These are phyloP conservation scores for Brenthis daphne DNA, from an alignment of 2,888 invertebrate species.

Conservation along the genomic window DNA sequence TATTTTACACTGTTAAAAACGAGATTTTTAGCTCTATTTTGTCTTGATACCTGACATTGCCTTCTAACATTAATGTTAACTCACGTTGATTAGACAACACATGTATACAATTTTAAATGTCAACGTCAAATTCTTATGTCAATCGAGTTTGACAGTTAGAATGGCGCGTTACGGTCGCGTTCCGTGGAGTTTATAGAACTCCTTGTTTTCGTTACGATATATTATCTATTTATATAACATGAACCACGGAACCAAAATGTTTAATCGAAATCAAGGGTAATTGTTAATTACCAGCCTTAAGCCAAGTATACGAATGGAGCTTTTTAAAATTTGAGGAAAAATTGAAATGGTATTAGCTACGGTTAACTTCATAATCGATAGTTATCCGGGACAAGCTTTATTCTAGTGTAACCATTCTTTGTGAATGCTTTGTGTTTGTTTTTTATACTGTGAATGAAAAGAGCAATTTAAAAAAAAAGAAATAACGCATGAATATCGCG, in stretches of 20 bases:
- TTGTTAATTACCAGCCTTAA: conserved; percentile 84
- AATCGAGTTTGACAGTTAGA: conserved; percentile 34
- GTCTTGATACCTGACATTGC: conserved; percentile 75
- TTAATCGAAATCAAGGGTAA: conserved; percentile 64
- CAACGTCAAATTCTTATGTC: conserved; percentile 20
- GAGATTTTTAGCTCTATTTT: conserved; percentile 78
- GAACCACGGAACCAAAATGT: conserved; percentile 49
- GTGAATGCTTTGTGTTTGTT: conserved; percentile 52
- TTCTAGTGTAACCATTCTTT: conserved; percentile 68
- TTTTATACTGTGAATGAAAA: conserved; percentile 16
- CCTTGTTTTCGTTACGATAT: conserved; percentile 37
- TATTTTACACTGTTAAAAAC: conserved; percentile 79
- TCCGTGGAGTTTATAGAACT: conserved; percentile 33
- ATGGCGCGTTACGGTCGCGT: conserved; percentile 35
- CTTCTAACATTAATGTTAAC: conserved; percentile 66
- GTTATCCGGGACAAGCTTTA: conserved; percentile 77
- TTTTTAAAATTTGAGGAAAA: conserved; percentile 56
- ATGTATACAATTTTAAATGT: conserved; percentile 36
- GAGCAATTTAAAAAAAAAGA: background rate
- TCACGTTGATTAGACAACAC: conserved; percentile 36
- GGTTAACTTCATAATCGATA: conserved; percentile 61
- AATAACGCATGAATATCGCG: conserved; percentile 2
- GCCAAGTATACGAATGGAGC: conserved; percentile 86
- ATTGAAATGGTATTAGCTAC: conserved; percentile 66
- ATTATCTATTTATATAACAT: conserved; percentile 38